Percentiles rank a stretch among this genome's conserved stretches.
Conservation (phyloP, 2,888 invertebrate species). For the Andrena hattorfiana region DNA sequence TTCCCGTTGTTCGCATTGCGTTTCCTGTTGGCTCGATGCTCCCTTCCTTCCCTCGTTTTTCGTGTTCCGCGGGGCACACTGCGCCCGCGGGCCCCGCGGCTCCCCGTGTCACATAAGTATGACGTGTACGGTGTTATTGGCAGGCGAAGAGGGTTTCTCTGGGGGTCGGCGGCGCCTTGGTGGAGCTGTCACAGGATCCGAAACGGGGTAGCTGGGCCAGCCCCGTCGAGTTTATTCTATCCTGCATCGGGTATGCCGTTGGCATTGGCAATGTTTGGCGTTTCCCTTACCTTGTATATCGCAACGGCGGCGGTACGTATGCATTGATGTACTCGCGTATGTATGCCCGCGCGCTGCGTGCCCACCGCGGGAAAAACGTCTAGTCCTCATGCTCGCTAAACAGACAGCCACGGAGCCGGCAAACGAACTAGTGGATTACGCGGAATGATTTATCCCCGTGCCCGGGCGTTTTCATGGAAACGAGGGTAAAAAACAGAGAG, state of each 20-base stretch:
- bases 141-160: constrained; percentile 79
- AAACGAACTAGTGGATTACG: constrained; percentile 61
- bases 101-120: constrained; percentile 70
- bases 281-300: constrained; percentile 92
- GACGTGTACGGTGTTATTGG: constrained; percentile 69
- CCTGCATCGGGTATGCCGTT: constrained; percentile 92
- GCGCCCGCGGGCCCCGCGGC: constrained; percentile 28
- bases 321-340: constrained; percentile 12
- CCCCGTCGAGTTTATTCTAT: constrained; percentile 91
- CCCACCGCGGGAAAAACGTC: constrained; percentile 29
- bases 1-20: constrained; percentile 28
- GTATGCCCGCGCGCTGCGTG: not conserved
- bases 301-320: constrained; percentile 91
- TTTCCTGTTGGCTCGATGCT: not conserved
- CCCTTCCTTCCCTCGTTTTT: not conserved
- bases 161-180: constrained; percentile 77
- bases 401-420: constrained; percentile 37
- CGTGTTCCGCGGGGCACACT: not conserved
- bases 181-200: constrained; percentile 73
- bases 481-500: not conserved
- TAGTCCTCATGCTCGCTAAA: constrained; percentile 37
- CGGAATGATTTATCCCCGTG: constrained; percentile 57
- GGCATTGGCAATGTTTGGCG: constrained; percentile 93
- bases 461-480: constrained; percentile 25
- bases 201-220: constrained; percentile 87